phyloP scores from a whole-genome alignment of 92 coral and sea anemone genomes.

The Montipora capitata region DNA sequence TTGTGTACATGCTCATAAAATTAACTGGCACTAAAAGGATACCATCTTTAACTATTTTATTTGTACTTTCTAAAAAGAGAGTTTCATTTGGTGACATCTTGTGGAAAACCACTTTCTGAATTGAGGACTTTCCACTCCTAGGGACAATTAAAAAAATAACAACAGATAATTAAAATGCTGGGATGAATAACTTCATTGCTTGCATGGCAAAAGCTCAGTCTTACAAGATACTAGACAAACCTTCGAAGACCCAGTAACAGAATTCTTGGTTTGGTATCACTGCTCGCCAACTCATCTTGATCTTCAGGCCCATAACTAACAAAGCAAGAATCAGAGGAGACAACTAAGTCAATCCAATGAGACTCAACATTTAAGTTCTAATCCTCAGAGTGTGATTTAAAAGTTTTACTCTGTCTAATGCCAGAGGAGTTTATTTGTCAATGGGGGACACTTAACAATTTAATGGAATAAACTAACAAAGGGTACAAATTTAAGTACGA shows the following conservation, averaged over 20 bases:
- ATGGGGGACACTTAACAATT: no score
- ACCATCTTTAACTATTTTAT: slow-evolving; percentile 98
- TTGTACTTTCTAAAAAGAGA: slow-evolving; percentile 95
- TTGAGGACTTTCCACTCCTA: slow-evolving; percentile 99
- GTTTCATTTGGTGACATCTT: slow-evolving; percentile 99
- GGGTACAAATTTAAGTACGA: no score
- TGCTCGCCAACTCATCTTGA: slow-evolving; percentile 82
- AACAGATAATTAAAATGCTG: background rate
- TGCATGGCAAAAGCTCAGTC: background rate
- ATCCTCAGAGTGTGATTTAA: no score
- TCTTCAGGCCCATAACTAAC: slow-evolving; percentile 97
- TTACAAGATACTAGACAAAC: slow-evolving; percentile 22
- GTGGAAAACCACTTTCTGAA: slow-evolving; percentile 98
- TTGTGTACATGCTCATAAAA: background rate
- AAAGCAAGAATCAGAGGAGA: background rate
- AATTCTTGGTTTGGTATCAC: slow-evolving; percentile 95
- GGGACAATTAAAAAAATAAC: background rate
- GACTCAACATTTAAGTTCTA: no score
- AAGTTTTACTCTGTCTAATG: no score
- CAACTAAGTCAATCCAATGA: no score
- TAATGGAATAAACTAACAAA: no score
- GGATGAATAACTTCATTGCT: background rate
- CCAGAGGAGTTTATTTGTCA: no score
- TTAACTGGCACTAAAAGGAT: slow-evolving; percentile 70
- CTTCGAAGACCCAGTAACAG: slow-evolving; percentile 96